Evolutionary conservation across 1,140 invertebrate species (phyloP).

Genomic region (Cotesia vestalis): DNA sequence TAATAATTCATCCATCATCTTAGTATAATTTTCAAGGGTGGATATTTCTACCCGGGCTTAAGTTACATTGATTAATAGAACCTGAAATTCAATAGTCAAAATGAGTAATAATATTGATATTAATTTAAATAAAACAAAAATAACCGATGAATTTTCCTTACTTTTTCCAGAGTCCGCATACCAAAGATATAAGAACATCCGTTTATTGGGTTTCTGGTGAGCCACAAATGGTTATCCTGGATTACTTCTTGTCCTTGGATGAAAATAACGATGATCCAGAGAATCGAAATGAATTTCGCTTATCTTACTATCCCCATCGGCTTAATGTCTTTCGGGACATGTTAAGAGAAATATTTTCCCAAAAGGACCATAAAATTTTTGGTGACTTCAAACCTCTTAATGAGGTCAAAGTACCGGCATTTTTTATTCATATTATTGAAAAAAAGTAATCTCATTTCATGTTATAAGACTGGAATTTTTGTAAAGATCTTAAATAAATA

Average conservation of each 20-base stretch:
- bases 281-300: constrained; percentile 75
- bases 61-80: too few relatives aligned
- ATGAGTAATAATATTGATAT: neutral
- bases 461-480: too few relatives aligned
- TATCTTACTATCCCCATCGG: constrained; percentile 87
- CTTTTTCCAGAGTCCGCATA: constrained; percentile 76
- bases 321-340: constrained; percentile 76
- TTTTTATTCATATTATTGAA: constrained; percentile 86
- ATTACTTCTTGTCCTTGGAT: constrained; percentile 77
- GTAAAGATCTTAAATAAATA: too few relatives aligned
- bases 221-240: constrained; percentile 78
- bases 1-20: too few relatives aligned
- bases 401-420: constrained; percentile 74
- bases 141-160: constrained; percentile 21
- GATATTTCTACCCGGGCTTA: neutral
- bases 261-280: constrained; percentile 55
- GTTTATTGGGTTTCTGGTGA: constrained; percentile 79
- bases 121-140: too few relatives aligned
- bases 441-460: constrained; percentile 59
- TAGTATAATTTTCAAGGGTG: too few relatives aligned
- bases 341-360: constrained; percentile 75
- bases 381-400: constrained; percentile 82
- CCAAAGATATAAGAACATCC: constrained; percentile 83
- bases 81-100: too few relatives aligned
- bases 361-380: constrained; percentile 75